A percentile compares a stretch with the other conserved stretches of the same genome.
These are phyloP conservation scores for Apodemus sylvaticus DNA, from an alignment of 2,113 vertebrate species.

Conservation along the genomic window DNA sequence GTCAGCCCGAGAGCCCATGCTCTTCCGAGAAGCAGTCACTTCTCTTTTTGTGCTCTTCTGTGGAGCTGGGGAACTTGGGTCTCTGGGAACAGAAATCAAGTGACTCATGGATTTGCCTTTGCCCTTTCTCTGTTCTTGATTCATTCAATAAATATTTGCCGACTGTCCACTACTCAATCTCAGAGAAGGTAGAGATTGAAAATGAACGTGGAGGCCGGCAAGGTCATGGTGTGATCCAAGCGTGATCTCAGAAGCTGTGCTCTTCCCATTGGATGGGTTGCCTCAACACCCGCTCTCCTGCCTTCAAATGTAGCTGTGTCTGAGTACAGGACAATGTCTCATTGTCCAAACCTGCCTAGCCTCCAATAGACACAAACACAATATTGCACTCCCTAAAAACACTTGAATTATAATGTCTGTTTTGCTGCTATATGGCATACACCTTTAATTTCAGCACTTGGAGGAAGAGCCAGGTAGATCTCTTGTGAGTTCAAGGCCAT, in stretches of 20 bases:
- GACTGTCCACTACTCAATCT: neutral
- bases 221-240: neutral
- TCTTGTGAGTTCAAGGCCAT: neutral
- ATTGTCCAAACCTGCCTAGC: neutral
- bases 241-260: neutral
- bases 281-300: neutral
- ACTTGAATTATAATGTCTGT: neutral
- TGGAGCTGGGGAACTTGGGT: neutral
- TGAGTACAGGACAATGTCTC: neutral
- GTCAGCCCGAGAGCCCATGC: neutral
- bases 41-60: slow-evolving; percentile 24
- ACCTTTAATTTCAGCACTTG: neutral
- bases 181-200: neutral
- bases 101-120: slow-evolving; percentile 63
- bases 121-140: slow-evolving; percentile 69
- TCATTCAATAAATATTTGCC: slow-evolving; percentile 72
- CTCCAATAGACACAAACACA: neutral
- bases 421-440: neutral
- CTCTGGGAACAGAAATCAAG: neutral
- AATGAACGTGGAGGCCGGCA: neutral
- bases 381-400: neutral
- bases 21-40: neutral
- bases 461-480: neutral
- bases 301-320: neutral
- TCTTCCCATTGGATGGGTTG: neutral